Conservation (phyloP, 2,797 vertebrate genomes). For the Lagocephalus sceleratus region DNA sequence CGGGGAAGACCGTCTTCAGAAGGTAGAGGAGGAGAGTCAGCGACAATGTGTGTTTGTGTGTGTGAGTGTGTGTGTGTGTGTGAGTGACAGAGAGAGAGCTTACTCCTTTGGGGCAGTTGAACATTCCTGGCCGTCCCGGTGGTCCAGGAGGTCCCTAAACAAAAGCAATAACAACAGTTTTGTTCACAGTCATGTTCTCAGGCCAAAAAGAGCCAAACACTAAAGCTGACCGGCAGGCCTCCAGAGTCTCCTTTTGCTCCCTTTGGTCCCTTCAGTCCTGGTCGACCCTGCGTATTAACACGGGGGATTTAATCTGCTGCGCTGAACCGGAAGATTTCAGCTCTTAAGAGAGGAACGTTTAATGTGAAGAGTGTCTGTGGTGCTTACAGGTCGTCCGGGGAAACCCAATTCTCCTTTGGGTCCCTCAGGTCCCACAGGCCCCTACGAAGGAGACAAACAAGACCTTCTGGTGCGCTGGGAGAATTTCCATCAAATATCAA, state of each 20-base stretch:
- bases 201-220: neutral
- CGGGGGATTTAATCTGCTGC: neutral
- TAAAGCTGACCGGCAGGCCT: conserved; percentile 72
- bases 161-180: neutral
- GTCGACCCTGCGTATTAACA: conserved; percentile 80
- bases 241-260: conserved; percentile 83
- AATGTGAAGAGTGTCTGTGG: neutral
- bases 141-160: conserved; percentile 82
- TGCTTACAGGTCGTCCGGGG: conserved; percentile 89
- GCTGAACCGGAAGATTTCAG: too few relatives aligned
- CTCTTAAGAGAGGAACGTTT: neutral
- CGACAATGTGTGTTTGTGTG: neutral
- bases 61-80: conserved; percentile 5
- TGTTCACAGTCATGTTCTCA: neutral
- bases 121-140: conserved; percentile 82
- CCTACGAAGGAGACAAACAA: conserved; percentile 67
- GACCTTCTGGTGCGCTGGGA: neutral
- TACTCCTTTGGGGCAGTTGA: conserved; percentile 88
- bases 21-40: conserved; percentile 29
- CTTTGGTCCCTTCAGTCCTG: conserved; percentile 82
- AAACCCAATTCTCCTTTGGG: conserved; percentile 91
- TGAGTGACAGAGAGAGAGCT: conserved; percentile 42
- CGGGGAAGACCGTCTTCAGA: conserved; percentile 87
- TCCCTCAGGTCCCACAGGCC: conserved; percentile 84
- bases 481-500: neutral